Percentiles rank a stretch among this genome's conserved stretches.
These are phyloP conservation scores for Thunnus thynnus DNA, from an alignment of 2,113 vertebrate genomes.

Conservation along the genomic window DNA sequence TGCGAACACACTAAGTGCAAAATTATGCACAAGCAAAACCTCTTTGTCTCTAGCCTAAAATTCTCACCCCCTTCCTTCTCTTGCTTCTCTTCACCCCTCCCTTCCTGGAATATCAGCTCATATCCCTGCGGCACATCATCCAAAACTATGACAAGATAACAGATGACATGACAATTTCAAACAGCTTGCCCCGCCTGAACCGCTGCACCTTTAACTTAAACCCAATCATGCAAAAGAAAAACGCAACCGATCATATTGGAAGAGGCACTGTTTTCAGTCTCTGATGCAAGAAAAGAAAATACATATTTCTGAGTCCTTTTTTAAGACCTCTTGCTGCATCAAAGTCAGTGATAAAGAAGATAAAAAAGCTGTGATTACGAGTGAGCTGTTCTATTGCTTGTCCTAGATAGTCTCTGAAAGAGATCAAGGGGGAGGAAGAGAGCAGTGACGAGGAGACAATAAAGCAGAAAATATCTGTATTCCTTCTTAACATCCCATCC, in stretches of 20 bases:
- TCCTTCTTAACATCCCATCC: slow-evolving; percentile 27
- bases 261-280: slow-evolving; percentile 20
- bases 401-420: slow-evolving; percentile 51
- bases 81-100: slow-evolving; percentile 1
- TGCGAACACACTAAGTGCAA: slow-evolving; percentile 45
- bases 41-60: slow-evolving; percentile 40
- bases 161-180: slow-evolving; percentile 48
- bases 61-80: slow-evolving; percentile 16
- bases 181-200: slow-evolving; percentile 45
- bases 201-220: slow-evolving; percentile 61
- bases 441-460: background rate
- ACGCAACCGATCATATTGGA: background rate
- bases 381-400: slow-evolving; percentile 39
- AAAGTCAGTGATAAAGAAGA: slow-evolving; percentile 51
- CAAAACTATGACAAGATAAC: slow-evolving; percentile 61
- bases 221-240: slow-evolving; percentile 50
- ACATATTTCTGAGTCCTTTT: slow-evolving; percentile 39
- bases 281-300: slow-evolving; percentile 32
- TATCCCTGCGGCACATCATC: slow-evolving; percentile 48
- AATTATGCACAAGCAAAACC: slow-evolving; percentile 64
- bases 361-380: slow-evolving; percentile 51
- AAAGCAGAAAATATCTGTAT: slow-evolving; percentile 29
- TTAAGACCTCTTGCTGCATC: slow-evolving; percentile 41
- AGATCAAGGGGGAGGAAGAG: slow-evolving; percentile 31
- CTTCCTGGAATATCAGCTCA: slow-evolving; percentile 26